phyloP scores from a whole-genome alignment of 2,797 vertebrate species.

The Limosa lapponica region DNA sequence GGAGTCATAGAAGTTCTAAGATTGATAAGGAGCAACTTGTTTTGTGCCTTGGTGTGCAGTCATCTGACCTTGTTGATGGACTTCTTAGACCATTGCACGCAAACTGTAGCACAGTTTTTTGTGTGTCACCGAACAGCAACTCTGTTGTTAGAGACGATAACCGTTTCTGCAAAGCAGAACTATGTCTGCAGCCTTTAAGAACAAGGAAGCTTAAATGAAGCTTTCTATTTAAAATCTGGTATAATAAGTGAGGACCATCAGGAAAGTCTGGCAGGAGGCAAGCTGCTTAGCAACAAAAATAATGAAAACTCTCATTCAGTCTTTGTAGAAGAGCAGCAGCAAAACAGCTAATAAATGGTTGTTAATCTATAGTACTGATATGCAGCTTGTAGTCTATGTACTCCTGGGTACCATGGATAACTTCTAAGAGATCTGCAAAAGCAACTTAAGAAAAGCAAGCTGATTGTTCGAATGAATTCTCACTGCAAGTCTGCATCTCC shows the following conservation, averaged over 20 bases:
- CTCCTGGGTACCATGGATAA: background rate
- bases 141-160: background rate
- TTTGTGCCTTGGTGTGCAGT: background rate
- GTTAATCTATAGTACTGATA: background rate
- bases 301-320: constrained; percentile 41
- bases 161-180: background rate
- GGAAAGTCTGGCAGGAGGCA: constrained; percentile 75
- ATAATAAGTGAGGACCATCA: constrained; percentile 78
- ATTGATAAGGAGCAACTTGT: background rate
- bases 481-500: background rate
- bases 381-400: background rate
- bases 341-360: background rate
- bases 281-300: constrained; percentile 80
- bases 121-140: background rate
- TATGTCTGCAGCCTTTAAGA: background rate
- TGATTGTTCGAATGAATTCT: background rate
- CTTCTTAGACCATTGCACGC: background rate
- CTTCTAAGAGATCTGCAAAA: background rate
- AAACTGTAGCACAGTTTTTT: background rate
- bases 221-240: background rate
- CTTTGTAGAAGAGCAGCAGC: background rate
- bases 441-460: background rate
- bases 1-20: background rate
- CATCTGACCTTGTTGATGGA: background rate
- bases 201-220: constrained; percentile 17